Percentiles rank a stretch among this genome's conserved stretches.
Evolutionary conservation across 2,888 invertebrate genomes (phyloP).

Genomic region (Drosophila rubida): DNA sequence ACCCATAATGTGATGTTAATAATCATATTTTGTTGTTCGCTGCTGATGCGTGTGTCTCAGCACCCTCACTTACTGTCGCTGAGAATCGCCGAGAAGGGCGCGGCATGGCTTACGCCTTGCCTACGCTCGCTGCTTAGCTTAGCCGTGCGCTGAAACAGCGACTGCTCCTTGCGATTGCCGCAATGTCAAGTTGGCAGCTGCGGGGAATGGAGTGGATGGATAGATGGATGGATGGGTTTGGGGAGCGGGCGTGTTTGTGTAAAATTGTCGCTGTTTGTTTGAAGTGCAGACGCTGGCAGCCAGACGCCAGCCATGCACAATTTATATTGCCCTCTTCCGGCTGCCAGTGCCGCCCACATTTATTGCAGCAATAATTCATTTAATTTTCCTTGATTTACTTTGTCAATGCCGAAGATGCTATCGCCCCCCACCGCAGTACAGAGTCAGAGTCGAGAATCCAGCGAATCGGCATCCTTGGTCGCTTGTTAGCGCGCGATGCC

Average conservation of each 20-base stretch:
- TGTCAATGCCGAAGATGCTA: conserved; percentile 55
- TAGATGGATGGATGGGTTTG: too few species aligned
- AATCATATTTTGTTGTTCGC: too few species aligned
- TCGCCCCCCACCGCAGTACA: too few species aligned
- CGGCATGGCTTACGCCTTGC: neutral
- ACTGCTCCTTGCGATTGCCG: neutral
- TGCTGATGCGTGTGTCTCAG: too few species aligned
- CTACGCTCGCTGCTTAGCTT: conserved; percentile 5
- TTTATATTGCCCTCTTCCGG: conserved; percentile 61
- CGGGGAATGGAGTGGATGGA: too few species aligned
- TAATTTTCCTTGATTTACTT: conserved; percentile 80
- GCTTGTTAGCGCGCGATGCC: too few species aligned
- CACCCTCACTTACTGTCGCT: neutral
- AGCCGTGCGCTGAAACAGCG: conserved; percentile 22
- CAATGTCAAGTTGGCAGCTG: conserved; percentile 14
- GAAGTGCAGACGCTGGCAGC: conserved; percentile 40
- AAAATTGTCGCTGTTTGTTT: conserved; percentile 44
- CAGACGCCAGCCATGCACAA: conserved; percentile 51
- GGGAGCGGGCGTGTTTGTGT: conserved; percentile 19
- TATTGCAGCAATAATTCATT: conserved; percentile 82
- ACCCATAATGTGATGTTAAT: too few species aligned
- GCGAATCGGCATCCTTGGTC: conserved; percentile 7
- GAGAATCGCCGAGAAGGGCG: conserved; percentile 20
- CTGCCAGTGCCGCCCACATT: conserved; percentile 54
- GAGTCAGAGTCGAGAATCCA: too few species aligned